Evolutionary conservation across 1,140 invertebrate genomes (phyloP).

Genomic region (Teleopsis dalmanni): DNA sequence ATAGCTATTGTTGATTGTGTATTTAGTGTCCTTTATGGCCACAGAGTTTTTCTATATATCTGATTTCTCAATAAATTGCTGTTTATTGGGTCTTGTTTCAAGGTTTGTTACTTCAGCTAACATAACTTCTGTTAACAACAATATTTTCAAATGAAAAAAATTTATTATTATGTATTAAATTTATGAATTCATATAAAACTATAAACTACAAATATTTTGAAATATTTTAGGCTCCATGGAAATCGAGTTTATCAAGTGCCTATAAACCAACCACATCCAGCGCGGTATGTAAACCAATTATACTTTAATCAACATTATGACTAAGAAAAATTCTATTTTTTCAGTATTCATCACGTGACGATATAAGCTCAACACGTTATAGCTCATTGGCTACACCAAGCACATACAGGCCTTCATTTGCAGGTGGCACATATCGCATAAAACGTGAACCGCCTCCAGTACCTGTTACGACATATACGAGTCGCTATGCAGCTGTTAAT

Average conservation of each 20-base stretch:
- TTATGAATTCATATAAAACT: background rate
- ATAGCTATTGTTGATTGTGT: too few species aligned
- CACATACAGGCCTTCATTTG: conserved; percentile 38
- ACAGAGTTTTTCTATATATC: too few species aligned
- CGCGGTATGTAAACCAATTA: conserved; percentile 16
- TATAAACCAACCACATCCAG: conserved; percentile 28
- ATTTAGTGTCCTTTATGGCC: too few species aligned
- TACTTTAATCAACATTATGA: background rate
- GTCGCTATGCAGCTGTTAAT: conserved; percentile 22
- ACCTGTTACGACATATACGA: conserved; percentile 21
- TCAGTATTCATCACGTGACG: conserved; percentile 30
- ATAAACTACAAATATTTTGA: background rate
- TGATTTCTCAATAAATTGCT: too few species aligned
- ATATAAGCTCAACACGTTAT: conserved; percentile 24
- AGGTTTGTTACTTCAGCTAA: too few species aligned
- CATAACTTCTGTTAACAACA: too few species aligned
- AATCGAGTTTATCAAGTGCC: conserved; percentile 27
- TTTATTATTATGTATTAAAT: too few species aligned
- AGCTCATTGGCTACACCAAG: conserved; percentile 27
- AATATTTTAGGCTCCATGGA: conserved; percentile 31
- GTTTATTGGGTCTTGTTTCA: too few species aligned
- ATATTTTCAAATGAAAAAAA: too few species aligned
- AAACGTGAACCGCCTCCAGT: conserved; percentile 25
- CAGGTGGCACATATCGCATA: conserved; percentile 38
- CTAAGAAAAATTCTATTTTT: background rate